These are phyloP conservation scores for Zenarchopterus dispar DNA, from an alignment of 2,797 vertebrate species.

Conservation along the genomic window DNA sequence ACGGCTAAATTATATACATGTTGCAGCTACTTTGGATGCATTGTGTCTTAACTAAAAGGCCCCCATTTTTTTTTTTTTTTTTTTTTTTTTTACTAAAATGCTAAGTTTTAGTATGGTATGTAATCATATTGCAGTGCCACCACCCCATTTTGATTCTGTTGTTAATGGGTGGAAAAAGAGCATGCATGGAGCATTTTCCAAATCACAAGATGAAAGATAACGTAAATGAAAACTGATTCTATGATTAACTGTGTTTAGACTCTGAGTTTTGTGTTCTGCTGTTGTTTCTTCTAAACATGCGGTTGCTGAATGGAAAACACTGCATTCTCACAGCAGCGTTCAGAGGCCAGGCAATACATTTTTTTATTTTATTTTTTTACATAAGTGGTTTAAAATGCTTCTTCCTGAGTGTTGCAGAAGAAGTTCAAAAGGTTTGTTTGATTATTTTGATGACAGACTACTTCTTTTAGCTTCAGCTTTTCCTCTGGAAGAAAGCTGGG, in stretches of 20 bases:
- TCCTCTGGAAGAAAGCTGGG: slow-evolving; percentile 59
- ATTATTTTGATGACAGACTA: slow-evolving; percentile 57
- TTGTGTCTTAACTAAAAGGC: slow-evolving; percentile 22
- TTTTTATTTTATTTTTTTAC: slow-evolving; percentile 9
- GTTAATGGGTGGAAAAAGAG: slow-evolving; percentile 39
- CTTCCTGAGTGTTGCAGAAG: slow-evolving; percentile 50
- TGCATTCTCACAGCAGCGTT: slow-evolving; percentile 42
- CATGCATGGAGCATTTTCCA: not conserved
- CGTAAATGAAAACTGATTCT: slow-evolving; percentile 33
- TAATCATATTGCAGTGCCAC: slow-evolving; percentile 29
- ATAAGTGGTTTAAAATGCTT: slow-evolving; percentile 47
- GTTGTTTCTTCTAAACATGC: slow-evolving; percentile 61
- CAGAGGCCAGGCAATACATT: slow-evolving; percentile 41
- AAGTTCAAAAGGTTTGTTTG: slow-evolving; percentile 52
- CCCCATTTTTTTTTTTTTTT: slow-evolving; percentile 16
- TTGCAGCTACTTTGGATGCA: slow-evolving; percentile 29
- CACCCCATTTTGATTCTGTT: slow-evolving; percentile 10
- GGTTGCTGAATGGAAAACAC: slow-evolving; percentile 40
- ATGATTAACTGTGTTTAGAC: slow-evolving; percentile 55
- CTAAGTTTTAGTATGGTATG: not conserved
- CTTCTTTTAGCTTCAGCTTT: slow-evolving; percentile 32
- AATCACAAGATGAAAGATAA: slow-evolving; percentile 7
- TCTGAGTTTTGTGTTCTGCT: slow-evolving; percentile 56
- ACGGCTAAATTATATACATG: slow-evolving; percentile 17
- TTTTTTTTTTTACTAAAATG: slow-evolving; percentile 18